These are phyloP conservation scores for Globia sparganii DNA, from an alignment of 2,888 invertebrate species.

Conservation along the genomic window DNA sequence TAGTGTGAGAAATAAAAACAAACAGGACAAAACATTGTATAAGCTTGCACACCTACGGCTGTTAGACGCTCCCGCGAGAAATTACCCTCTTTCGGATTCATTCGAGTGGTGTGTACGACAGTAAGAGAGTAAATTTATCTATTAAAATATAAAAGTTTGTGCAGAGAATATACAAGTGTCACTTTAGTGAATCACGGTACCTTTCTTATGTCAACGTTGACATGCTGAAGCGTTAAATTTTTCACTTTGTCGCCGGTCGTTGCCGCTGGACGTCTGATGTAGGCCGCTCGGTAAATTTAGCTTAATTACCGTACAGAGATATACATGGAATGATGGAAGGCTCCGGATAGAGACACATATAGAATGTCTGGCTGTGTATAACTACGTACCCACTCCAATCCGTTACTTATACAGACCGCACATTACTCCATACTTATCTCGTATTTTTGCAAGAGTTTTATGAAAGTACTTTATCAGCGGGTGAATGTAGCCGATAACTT, in stretches of 20 bases:
- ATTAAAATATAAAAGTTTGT: conserved; percentile 39
- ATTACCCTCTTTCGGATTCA: conserved; percentile 35
- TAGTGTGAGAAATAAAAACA: conserved; percentile 59
- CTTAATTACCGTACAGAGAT: conserved; percentile 73
- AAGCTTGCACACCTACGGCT: conserved; percentile 41
- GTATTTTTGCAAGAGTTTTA: conserved; percentile 54
- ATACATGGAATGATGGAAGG: conserved; percentile 59
- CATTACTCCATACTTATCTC: conserved; percentile 45
- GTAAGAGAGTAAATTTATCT: conserved; percentile 18
- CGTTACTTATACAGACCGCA: conserved; percentile 42
- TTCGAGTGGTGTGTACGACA: conserved; percentile 4
- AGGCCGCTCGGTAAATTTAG: conserved; percentile 75
- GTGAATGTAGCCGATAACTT: conserved; percentile 48
- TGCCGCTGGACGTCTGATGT: conserved; percentile 65
- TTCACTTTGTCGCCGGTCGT: conserved; percentile 58
- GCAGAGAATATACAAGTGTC: conserved; percentile 28
- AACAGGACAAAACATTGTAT: conserved; percentile 58
- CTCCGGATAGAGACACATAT: conserved; percentile 52
- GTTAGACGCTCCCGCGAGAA: conserved; percentile 44
- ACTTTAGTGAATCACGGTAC: conserved; percentile 33
- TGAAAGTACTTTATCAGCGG: conserved; percentile 54
- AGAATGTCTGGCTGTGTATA: conserved; percentile 49
- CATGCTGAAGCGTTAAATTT: conserved; percentile 64
- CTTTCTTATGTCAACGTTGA: conserved; percentile 55
- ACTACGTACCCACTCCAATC: conserved; percentile 40